Percentiles rank a stretch among this genome's conserved stretches.
phyloP scores from a whole-genome alignment of 2,113 vertebrate species.

The Gavialis gangeticus region DNA sequence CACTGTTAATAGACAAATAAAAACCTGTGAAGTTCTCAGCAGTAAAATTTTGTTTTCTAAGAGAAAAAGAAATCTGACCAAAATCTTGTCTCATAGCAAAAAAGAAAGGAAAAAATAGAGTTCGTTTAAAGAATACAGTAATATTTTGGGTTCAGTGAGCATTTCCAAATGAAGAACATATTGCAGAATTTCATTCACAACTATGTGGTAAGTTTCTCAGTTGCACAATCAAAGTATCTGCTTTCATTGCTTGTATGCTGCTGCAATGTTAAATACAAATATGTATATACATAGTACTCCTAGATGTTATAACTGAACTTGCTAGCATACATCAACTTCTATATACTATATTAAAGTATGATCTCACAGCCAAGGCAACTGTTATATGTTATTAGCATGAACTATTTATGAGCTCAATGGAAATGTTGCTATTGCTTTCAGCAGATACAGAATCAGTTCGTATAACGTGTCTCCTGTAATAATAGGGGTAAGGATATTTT shows the following conservation, averaged over 20 bases:
- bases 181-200: neutral
- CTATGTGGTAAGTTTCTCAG: neutral
- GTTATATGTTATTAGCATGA: too few relatives aligned
- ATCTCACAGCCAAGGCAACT: too few relatives aligned
- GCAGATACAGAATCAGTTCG: neutral
- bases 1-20: neutral
- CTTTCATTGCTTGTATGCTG: neutral
- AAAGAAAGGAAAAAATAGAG: neutral
- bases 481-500: neutral
- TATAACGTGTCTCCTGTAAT: neutral
- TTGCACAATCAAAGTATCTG: neutral
- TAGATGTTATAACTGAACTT: neutral
- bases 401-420: neutral
- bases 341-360: neutral
- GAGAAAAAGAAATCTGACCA: neutral
- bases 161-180: fast-evolving
- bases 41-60: neutral
- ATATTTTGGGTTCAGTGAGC: neutral
- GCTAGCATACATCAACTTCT: neutral
- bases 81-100: slow-evolving; percentile 25
- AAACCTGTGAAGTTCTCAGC: neutral
- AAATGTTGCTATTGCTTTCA: neutral
- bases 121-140: neutral
- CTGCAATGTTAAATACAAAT: neutral
- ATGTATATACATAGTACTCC: neutral